Percentiles rank a stretch among this genome's conserved stretches.
Conservation (phyloP, 2,888 invertebrate species). For the Drosophila diplacantha region DNA sequence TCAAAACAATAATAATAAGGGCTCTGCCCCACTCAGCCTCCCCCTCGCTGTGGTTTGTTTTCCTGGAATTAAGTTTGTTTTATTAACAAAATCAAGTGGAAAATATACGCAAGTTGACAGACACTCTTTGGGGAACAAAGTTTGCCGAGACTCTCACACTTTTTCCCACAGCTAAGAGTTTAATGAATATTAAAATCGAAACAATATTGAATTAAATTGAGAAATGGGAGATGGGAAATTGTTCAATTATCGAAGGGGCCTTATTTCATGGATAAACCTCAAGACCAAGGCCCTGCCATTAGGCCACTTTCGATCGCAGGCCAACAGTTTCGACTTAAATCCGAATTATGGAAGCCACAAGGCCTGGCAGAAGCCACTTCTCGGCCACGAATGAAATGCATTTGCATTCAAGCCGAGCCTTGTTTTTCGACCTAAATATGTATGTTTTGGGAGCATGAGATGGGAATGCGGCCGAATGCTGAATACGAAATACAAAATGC, state of each 20-base stretch:
- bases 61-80: constrained; percentile 2
- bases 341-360: constrained; percentile 5
- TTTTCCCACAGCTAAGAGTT: not conserved
- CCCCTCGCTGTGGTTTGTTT: not conserved
- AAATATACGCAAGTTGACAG: not conserved
- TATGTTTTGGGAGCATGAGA: constrained; percentile 14
- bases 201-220: constrained; percentile 8
- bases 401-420: constrained; percentile 17
- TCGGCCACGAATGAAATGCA: constrained; percentile 11
- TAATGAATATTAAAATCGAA: constrained; percentile 8
- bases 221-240: not conserved
- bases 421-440: constrained; percentile 27
- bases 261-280: not conserved
- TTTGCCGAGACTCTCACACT: not conserved
- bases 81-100: constrained; percentile 12
- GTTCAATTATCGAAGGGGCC: not conserved
- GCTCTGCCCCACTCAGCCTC: not conserved
- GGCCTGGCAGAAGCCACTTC: constrained; percentile 4
- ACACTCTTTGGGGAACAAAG: constrained; percentile 1
- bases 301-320: no score
- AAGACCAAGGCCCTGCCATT: not conserved
- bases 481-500: constrained; percentile 16
- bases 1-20: not conserved
- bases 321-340: not conserved
- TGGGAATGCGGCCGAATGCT: constrained; percentile 9